Evolutionary conservation across 2,113 vertebrate genomes (phyloP).

Genomic region (Herpetotheres cachinnans): DNA sequence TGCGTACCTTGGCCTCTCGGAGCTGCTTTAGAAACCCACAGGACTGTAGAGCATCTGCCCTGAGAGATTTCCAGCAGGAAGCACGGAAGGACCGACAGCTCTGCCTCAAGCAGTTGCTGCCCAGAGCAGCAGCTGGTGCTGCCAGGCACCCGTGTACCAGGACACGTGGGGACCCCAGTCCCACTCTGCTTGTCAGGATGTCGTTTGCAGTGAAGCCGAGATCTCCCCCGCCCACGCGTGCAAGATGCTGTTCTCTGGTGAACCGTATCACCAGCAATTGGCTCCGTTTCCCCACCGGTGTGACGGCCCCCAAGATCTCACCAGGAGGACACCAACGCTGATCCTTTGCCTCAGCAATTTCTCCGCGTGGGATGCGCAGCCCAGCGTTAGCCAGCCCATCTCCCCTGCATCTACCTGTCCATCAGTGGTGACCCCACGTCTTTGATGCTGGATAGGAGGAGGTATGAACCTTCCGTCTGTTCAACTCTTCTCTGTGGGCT

Average conservation of each 20-base stretch:
- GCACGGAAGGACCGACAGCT: neutral
- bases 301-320: neutral
- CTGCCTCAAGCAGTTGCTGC: neutral
- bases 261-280: neutral
- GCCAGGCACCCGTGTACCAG: rapidly evolving
- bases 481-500: neutral
- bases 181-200: neutral
- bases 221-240: rapidly evolving
- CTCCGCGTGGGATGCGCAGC: neutral
- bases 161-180: rapidly evolving
- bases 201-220: neutral
- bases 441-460: neutral
- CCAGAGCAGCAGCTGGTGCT: neutral
- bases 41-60: neutral
- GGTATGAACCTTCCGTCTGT: neutral
- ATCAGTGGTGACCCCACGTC: neutral
- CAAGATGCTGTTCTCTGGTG: neutral
- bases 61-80: neutral
- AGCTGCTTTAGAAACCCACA: neutral
- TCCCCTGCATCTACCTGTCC: neutral
- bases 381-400: neutral
- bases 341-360: neutral
- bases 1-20: neutral
- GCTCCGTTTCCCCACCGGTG: neutral
- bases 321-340: neutral